Percentiles rank a stretch among this genome's conserved stretches.
Evolutionary conservation across 35 echinoderm and acorn worm genomes (phyloP).

Genomic region (Diadema setosum): DNA sequence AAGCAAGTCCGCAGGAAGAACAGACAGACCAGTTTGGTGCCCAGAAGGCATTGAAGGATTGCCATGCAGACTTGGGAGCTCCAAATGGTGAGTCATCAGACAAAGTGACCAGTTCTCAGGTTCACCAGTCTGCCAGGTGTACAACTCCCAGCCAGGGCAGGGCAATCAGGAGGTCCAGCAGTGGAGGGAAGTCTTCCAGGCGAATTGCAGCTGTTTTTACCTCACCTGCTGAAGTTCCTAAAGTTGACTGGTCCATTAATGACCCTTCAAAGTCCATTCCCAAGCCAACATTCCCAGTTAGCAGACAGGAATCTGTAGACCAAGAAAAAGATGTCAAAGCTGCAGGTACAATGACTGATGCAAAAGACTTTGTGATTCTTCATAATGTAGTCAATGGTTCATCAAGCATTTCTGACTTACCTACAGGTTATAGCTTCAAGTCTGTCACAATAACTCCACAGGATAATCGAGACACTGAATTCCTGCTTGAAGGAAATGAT

Average conservation of each 20-base stretch:
- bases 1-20: no score
- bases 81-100: no score
- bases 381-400: slow-evolving; percentile 9
- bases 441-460: not conserved
- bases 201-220: slow-evolving; percentile 3
- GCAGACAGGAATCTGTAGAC: not conserved
- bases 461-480: not conserved
- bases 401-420: not conserved
- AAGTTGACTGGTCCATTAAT: not conserved
- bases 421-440: not conserved
- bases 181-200: not conserved
- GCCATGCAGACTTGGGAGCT: no score
- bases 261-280: not conserved
- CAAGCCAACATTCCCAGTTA: not conserved
- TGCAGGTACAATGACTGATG: not conserved
- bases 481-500: not conserved
- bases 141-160: not conserved
- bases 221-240: not conserved
- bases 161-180: not conserved
- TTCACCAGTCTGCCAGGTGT: not conserved
- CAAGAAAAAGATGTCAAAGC: not conserved
- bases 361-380: slow-evolving; percentile 15
- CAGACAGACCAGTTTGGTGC: no score
- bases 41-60: no score
- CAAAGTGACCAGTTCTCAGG: no score